Base-by-base conservation (phyloP, 2,888 invertebrate species). In the Scaptomyza caliginosa region DNA sequence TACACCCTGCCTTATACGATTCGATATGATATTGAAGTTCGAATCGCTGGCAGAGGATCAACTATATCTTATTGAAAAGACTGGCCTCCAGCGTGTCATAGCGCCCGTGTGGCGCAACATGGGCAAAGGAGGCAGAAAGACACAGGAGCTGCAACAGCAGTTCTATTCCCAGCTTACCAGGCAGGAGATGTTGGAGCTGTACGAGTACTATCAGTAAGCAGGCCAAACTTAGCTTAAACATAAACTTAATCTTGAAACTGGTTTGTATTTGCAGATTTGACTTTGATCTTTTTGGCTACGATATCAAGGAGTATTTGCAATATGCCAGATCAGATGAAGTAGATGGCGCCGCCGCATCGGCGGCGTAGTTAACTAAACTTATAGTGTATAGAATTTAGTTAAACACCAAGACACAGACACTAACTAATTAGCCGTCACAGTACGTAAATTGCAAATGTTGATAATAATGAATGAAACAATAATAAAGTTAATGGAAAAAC, bases 241-340 rank as follows among this genome's bases (percentile, higher is more conserved):
- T 13, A 11, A 19, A 34, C 7, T 6, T 23, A 3, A 21, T 13
- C 16, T 21, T n/a, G 23, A 5, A 2, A 5, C 6, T 4, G 4
- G 0, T 13, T 7, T 13, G 4, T 17, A 10, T 46, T n/a, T 38
- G 5, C 93, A 96, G 96, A 90, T 94, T 95, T 88, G 98, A 98
- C 91, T 97, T 97, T 91, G 94, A 95, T 89, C 92, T 98, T 67
- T 98, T 98, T 92, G 96, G 95, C 88, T 98, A 97, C 90, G 94
- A 95, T 63, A 93, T 84, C 19, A 95, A 86, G 93, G 94, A 76
- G 94, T 93, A 73, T 96, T 95, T 90, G 92, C 95, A 84, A 93
- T 94, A 79, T 49, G 85, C 72, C 43, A 63, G 69, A 42, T 30
- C 77, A 23, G 74, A 82, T 50, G 59, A 38, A 13, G n/a, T 28